Percentiles rank a stretch among this genome's conserved stretches.
Evolutionary conservation across 2,797 vertebrate genomes (phyloP).

Genomic region (Alca torda): DNA sequence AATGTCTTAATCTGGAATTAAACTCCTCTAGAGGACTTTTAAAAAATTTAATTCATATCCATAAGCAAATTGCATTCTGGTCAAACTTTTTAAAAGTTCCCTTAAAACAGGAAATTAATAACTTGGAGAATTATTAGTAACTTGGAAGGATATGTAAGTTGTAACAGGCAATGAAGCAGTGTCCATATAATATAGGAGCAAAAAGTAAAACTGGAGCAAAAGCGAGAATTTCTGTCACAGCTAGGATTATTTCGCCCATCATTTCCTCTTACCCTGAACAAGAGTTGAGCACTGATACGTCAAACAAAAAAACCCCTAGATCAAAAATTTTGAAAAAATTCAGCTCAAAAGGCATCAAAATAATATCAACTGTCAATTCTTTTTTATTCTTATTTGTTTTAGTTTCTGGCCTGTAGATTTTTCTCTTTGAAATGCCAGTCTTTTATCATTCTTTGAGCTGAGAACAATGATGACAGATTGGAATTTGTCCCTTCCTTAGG

Average conservation of each 20-base stretch:
- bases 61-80: neutral
- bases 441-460: neutral
- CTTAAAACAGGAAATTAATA: neutral
- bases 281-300: neutral
- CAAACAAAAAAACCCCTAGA: accelerated
- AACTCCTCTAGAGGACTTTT: neutral
- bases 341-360: neutral
- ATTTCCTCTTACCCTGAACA: neutral
- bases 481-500: neutral
- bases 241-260: neutral
- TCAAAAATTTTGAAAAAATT: neutral
- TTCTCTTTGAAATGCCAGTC: neutral
- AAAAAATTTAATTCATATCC: neutral
- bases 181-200: neutral
- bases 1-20: neutral
- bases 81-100: neutral
- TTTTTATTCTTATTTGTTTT: neutral
- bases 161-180: neutral
- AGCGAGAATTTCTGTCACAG: neutral
- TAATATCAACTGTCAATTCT: neutral
- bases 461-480: neutral
- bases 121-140: neutral
- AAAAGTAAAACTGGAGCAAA: neutral
- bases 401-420: neutral
- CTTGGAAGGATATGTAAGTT: neutral